These are phyloP conservation scores for Aurelia aurita DNA, from an alignment of 30 jellyfish, hydroid and myxozoan genomes.

Conservation along the genomic window DNA sequence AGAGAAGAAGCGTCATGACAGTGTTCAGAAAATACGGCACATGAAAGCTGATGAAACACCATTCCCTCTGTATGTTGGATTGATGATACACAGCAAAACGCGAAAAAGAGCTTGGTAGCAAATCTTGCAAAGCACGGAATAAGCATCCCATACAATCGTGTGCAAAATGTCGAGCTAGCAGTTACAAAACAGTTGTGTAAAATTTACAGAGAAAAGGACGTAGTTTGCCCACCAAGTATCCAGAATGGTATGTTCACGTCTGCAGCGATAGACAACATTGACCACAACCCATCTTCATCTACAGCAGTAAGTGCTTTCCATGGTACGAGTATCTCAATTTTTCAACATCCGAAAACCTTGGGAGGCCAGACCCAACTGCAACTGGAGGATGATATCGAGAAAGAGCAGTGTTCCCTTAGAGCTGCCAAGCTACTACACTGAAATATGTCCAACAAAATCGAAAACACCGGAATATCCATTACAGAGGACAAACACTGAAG, in stretches of 20 bases:
- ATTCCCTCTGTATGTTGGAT: conserved; percentile 35
- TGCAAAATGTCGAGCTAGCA: conserved; percentile 1
- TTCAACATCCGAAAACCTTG: conserved; percentile 26
- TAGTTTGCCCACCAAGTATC: conserved; percentile 45
- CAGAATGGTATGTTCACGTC: conserved; percentile 36
- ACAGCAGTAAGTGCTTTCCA: conserved; percentile 49
- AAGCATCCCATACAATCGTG: conserved; percentile 21
- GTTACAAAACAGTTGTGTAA: conserved; percentile 37
- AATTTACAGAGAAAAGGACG: conserved; percentile 4
- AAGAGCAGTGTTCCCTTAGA: not conserved
- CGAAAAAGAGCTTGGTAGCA: conserved; percentile 26
- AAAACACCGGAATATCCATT: conserved; percentile 23
- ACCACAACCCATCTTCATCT: conserved; percentile 52
- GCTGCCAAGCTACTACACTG: conserved; percentile 6
- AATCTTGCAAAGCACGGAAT: conserved; percentile 40
- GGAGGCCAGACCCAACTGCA: not conserved
- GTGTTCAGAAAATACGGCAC: conserved; percentile 1
- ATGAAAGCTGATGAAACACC: conserved; percentile 29
- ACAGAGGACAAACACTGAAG: conserved; percentile 6
- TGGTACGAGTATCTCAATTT: conserved; percentile 49
- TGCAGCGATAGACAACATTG: conserved; percentile 41
- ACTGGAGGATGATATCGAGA: conserved; percentile 12
- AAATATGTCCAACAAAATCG: not conserved
- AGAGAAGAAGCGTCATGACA: not conserved
- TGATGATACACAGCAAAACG: conserved; percentile 26